Evolutionary conservation across 2,113 vertebrate genomes (phyloP).

Genomic region (Pyrgilauda ruficollis): DNA sequence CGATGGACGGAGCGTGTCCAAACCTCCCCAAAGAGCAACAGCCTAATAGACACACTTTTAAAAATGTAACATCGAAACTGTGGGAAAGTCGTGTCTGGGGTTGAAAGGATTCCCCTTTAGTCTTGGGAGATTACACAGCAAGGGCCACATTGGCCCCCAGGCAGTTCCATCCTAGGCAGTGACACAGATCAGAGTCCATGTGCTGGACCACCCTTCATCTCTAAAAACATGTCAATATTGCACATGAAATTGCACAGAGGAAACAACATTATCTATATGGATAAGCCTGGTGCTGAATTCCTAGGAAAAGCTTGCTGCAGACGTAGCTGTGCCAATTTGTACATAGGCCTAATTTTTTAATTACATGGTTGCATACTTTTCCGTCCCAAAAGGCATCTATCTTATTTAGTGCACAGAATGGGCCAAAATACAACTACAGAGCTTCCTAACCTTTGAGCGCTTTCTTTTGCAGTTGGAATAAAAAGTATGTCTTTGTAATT

Average conservation of each 20-base stretch:
- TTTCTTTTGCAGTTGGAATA: background rate
- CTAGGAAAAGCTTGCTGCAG: background rate
- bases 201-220: rapidly evolving
- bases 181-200: rapidly evolving
- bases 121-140: rapidly evolving
- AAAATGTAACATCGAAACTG: background rate
- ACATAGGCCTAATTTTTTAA: background rate
- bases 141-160: rapidly evolving
- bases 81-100: rapidly evolving
- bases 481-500: rapidly evolving
- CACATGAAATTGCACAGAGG: background rate
- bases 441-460: background rate
- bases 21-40: rapidly evolving
- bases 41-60: rapidly evolving
- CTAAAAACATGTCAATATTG: background rate
- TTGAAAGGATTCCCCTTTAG: background rate
- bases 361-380: background rate
- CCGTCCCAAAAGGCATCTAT: background rate
- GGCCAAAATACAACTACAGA: rapidly evolving
- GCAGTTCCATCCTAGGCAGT: background rate
- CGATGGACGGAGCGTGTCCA: rapidly evolving
- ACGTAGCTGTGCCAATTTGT: rapidly evolving
- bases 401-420: background rate
- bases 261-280: background rate
- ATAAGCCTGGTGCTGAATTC: background rate